Conservation (phyloP, 2,113 vertebrate genomes). For the Seriola dumerili region DNA sequence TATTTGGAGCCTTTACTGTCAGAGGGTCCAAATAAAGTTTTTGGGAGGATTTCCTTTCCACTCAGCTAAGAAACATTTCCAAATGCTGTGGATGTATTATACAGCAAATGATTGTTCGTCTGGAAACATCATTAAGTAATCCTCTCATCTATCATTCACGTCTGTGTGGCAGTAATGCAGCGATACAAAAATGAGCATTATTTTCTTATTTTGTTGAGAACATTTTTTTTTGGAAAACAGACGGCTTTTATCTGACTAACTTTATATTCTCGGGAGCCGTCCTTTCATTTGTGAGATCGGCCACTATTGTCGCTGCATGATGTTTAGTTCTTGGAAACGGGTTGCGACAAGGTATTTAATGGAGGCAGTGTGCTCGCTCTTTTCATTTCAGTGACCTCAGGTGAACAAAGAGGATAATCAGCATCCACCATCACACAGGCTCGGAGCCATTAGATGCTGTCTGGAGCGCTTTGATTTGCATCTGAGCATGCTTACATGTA, state of each 20-base stretch:
- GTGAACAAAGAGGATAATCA: constrained; percentile 64
- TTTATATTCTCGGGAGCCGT: background rate
- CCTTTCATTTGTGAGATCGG: constrained; percentile 47
- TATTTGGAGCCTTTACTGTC: background rate
- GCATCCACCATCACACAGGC: constrained; percentile 38
- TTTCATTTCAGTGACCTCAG: constrained; percentile 59
- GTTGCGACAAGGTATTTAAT: constrained; percentile 58
- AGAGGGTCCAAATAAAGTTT: background rate
- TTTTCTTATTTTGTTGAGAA: constrained; percentile 12
- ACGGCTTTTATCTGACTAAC: constrained; percentile 40
- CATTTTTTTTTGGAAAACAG: constrained; percentile 11
- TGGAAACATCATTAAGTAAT: constrained; percentile 14
- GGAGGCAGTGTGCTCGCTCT: constrained; percentile 39
- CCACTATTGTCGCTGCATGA: constrained; percentile 9
- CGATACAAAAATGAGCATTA: constrained; percentile 5
- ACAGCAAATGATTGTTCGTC: constrained; percentile 1
- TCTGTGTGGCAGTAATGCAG: constrained; percentile 2
- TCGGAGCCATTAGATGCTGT: constrained; percentile 66
- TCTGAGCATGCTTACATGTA: constrained; percentile 7
- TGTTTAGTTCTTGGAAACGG: constrained; percentile 47
- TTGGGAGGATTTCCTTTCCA: background rate
- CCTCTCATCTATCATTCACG: background rate
- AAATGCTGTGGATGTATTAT: background rate
- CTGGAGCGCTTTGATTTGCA: constrained; percentile 51
- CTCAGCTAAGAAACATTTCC: background rate